These are phyloP conservation scores for Lepeophtheirus nordmannii DNA, from an alignment of 2,888 invertebrate genomes.

Conservation along the genomic window DNA sequence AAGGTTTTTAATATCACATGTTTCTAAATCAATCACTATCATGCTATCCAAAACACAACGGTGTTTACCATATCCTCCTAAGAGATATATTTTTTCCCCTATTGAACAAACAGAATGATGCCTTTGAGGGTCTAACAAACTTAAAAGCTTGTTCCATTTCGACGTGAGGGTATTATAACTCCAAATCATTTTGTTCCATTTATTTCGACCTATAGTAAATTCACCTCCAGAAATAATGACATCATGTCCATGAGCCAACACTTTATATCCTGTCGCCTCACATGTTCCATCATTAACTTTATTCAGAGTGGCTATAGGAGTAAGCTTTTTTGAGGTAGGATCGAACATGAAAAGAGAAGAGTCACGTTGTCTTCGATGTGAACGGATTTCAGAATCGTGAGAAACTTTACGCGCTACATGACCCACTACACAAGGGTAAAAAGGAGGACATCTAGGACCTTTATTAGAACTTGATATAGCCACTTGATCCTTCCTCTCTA, in stretches of 20 bases:
- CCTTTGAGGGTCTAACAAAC: background rate
- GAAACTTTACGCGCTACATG: background rate
- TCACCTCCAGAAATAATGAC: constrained; percentile 12
- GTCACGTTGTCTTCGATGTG: background rate
- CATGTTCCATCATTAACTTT: background rate
- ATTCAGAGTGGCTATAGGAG: background rate
- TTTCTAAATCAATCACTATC: background rate
- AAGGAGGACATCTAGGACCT: background rate
- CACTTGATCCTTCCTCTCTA: background rate
- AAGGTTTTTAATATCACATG: background rate
- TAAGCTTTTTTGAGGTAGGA: background rate
- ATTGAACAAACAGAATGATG: constrained; percentile 5
- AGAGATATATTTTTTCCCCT: background rate
- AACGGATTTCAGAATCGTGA: background rate
- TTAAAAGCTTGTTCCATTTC: background rate
- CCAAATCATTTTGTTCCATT: constrained; percentile 19
- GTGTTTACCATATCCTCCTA: constrained; percentile 16
- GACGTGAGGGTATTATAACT: constrained; percentile 10
- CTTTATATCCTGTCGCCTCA: background rate
- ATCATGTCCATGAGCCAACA: background rate
- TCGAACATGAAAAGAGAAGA: background rate
- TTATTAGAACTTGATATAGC: background rate
- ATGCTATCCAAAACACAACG: background rate
- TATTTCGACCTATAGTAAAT: constrained; percentile 4
- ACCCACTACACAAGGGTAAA: background rate